Conservation (phyloP, 1,140 invertebrate genomes). For the Drosophila miranda region DNA sequence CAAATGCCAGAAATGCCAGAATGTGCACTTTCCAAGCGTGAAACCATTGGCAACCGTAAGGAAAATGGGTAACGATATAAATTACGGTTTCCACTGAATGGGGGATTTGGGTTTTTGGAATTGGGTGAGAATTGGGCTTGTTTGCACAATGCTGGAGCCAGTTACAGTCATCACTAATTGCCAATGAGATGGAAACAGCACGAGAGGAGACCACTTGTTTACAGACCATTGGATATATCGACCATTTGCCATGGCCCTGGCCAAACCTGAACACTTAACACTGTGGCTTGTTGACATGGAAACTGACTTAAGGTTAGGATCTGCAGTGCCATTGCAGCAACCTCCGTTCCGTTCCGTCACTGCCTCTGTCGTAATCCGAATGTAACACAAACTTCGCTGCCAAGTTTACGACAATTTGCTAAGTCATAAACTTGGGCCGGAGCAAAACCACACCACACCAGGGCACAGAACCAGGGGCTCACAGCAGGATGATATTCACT, state of each 20-base stretch:
- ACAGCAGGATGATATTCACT: background rate
- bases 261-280: constrained; percentile 39
- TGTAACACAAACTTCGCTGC: constrained; percentile 63
- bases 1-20: background rate
- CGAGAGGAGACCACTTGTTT: constrained; percentile 39
- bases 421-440: constrained; percentile 59
- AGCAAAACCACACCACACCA: constrained; percentile 21
- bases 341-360: background rate
- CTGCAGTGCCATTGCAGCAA: too few species aligned
- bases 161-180: constrained; percentile 25
- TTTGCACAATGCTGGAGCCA: constrained; percentile 17
- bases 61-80: constrained; percentile 43
- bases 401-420: constrained; percentile 64
- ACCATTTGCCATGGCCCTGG: constrained; percentile 26
- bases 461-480: background rate
- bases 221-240: constrained; percentile 58
- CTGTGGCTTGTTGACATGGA: constrained; percentile 66
- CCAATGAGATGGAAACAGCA: background rate
- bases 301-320: constrained; percentile 62
- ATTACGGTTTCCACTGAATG: constrained; percentile 46
- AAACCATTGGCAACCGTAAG: constrained; percentile 34
- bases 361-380: constrained; percentile 41
- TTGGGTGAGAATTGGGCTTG: constrained; percentile 35
- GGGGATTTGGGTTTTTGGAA: constrained; percentile 15
- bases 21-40: constrained; percentile 28